Conservation (phyloP, 53 echinoderm and acorn worm species). For the Apostichopus leukothele region DNA sequence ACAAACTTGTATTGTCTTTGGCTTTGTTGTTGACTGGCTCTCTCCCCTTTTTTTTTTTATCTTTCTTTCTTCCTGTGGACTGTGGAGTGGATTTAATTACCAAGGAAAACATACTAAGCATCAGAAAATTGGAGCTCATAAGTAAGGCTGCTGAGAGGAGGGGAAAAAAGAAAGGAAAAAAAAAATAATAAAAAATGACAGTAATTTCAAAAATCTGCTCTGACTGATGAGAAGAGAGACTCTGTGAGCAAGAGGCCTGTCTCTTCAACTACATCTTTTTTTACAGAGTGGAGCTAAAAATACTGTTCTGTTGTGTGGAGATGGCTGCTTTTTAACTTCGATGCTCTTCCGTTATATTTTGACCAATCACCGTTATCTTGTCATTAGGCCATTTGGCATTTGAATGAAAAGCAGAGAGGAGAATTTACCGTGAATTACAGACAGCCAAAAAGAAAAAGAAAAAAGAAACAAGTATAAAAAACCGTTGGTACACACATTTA, state of each 20-base stretch:
- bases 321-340: neutral
- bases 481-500: neutral
- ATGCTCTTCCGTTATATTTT: neutral
- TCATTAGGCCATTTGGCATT: neutral
- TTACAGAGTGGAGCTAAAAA: constrained; percentile 21
- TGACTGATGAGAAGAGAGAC: neutral
- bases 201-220: constrained; percentile 44
- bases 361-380: neutral
- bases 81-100: neutral
- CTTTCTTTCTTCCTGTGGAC: too few relatives aligned
- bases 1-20: neutral
- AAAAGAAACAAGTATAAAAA: neutral
- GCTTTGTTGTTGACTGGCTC: too few relatives aligned
- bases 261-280: too few relatives aligned
- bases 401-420: neutral
- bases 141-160: constrained; percentile 12
- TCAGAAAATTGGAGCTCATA: constrained; percentile 29
- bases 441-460: too few relatives aligned
- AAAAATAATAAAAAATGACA: constrained; percentile 21
- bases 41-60: neutral
- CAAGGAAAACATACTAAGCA: constrained; percentile 35
- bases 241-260: neutral
- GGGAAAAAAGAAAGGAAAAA: too few relatives aligned
- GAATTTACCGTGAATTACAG: too few relatives aligned
- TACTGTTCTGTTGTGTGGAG: neutral